These are phyloP conservation scores for Vulpes vulpes DNA, from an alignment of 2,113 vertebrate genomes.

Conservation along the genomic window DNA sequence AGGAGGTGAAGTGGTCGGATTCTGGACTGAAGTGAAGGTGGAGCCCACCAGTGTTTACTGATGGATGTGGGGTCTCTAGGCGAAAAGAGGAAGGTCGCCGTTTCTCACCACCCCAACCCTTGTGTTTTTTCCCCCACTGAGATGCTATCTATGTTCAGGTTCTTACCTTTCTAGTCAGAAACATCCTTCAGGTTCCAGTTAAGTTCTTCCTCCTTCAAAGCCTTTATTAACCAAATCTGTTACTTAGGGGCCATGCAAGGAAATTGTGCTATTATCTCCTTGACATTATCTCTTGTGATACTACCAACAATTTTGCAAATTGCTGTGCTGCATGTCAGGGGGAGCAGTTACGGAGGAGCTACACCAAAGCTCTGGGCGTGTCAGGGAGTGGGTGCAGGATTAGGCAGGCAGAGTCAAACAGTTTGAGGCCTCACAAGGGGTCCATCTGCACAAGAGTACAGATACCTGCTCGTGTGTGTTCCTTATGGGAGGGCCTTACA, in stretches of 20 bases:
- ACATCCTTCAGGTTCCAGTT: background rate
- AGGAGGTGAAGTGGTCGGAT: background rate
- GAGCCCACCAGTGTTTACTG: background rate
- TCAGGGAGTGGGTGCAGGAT: background rate
- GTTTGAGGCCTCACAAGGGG: background rate
- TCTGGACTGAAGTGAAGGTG: background rate
- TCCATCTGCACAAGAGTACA: background rate
- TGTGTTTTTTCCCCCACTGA: background rate
- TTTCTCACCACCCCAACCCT: background rate
- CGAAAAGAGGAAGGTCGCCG: background rate
- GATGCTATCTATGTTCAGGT: background rate
- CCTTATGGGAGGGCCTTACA: background rate
- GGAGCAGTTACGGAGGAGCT: background rate
- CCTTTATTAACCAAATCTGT: background rate
- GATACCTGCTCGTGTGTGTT: background rate
- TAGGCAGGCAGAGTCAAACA: background rate
- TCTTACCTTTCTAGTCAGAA: background rate
- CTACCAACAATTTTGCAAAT: background rate
- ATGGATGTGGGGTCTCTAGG: background rate
- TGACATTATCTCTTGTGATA: background rate
- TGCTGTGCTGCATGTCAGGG: background rate
- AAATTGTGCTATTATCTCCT: background rate
- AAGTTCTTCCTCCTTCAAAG: background rate
- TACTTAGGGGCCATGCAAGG: too few relatives aligned
- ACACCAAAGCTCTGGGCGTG: background rate